phyloP scores from a whole-genome alignment of 2,888 invertebrate genomes.

The Chrysina gloriosa region DNA sequence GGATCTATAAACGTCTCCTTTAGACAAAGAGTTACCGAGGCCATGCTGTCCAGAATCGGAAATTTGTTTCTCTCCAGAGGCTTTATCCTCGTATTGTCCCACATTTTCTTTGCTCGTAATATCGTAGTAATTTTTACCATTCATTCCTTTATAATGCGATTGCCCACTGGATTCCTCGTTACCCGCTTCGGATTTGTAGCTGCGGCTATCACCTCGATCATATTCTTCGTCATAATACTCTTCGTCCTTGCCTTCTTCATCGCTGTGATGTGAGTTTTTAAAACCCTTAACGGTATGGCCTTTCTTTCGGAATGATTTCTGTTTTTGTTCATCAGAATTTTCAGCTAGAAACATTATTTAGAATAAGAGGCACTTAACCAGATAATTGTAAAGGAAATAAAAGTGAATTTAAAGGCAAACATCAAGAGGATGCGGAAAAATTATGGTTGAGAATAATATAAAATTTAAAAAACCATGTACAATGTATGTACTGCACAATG shows the following conservation, averaged over 20 bases:
- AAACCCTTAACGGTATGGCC: conserved; percentile 76
- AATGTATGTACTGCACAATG: no score
- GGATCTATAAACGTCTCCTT: conserved; percentile 69
- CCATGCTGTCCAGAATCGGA: conserved; percentile 72
- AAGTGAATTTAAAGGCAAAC: no score
- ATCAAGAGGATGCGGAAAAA: no score
- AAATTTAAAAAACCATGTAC: no score
- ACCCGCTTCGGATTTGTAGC: conserved; percentile 69
- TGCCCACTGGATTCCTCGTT: conserved; percentile 70
- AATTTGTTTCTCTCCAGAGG: conserved; percentile 69
- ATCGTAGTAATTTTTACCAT: conserved; percentile 70
- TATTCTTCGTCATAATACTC: conserved; percentile 75
- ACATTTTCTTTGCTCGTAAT: conserved; percentile 70
- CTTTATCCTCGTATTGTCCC: conserved; percentile 69
- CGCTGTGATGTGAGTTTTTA: conserved; percentile 74
- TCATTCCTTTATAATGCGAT: conserved; percentile 71
- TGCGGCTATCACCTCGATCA: conserved; percentile 71
- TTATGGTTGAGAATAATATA: no score
- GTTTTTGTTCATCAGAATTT: conserved; percentile 69
- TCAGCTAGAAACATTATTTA: conserved; percentile 58
- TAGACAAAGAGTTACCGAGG: conserved; percentile 70
- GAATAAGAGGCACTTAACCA: no score
- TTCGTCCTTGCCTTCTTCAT: conserved; percentile 74
- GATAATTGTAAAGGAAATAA: no score
- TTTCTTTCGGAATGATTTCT: conserved; percentile 72